A percentile compares a stretch with the other conserved stretches of the same genome.
Evolutionary conservation across 2,888 invertebrate species (phyloP).

Genomic region (Meloe dianella): DNA sequence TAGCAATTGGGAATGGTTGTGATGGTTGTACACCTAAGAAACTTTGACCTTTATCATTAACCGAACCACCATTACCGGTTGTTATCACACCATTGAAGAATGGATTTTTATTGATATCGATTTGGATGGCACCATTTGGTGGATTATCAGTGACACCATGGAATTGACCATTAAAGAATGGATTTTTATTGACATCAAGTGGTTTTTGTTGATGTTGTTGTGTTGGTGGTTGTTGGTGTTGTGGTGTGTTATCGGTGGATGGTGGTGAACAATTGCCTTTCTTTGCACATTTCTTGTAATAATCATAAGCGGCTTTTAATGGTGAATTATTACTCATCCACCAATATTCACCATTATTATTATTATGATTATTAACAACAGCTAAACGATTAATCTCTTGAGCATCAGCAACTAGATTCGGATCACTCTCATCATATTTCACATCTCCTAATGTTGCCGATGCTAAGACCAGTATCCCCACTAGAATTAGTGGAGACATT

Average conservation of each 20-base stretch:
- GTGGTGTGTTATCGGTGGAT: neutral
- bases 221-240: conserved; percentile 4
- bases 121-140: conserved; percentile 27
- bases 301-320: conserved; percentile 61
- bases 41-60: conserved; percentile 47
- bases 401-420: conserved; percentile 34
- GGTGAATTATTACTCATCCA: conserved; percentile 68
- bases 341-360: conserved; percentile 64
- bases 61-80: conserved; percentile 50
- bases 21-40: conserved; percentile 57
- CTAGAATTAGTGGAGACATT: conserved; percentile 54
- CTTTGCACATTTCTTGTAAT: conserved; percentile 53
- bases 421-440: conserved; percentile 42
- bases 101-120: conserved; percentile 47
- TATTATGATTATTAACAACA: too few relatives aligned
- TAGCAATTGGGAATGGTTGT: conserved; percentile 45
- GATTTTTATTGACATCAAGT: conserved; percentile 50
- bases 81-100: conserved; percentile 48
- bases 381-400: conserved; percentile 42
- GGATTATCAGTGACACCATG: conserved; percentile 21
- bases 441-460: conserved; percentile 46
- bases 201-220: conserved; percentile 18
- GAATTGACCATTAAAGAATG: conserved; percentile 51
- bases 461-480: conserved; percentile 51
- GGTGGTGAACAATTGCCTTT: conserved; percentile 47